Evolutionary conservation across 2,113 vertebrate genomes (phyloP), one percentile per base, ranked within the genome.

Genomic region (Ceratotherium simum): DNA sequence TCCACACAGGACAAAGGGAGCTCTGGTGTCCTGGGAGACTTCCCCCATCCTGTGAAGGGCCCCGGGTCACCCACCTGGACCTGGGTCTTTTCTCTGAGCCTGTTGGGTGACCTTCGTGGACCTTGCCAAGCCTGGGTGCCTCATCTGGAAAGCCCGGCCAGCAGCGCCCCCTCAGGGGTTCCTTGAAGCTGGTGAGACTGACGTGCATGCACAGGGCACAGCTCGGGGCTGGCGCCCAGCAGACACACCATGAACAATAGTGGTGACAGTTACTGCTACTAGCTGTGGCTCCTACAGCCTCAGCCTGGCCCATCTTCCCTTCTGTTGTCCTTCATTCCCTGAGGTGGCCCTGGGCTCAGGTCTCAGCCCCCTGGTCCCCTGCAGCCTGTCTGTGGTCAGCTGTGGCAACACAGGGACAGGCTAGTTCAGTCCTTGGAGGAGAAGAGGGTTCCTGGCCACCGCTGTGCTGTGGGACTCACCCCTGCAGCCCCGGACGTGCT

Each of bases 231-330:
- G 14, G 39, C 10, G 29, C 16, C 48, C 62, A 0, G 8, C 0
- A 9, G 46, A 6, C 2, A 6, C 0, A 0, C 62, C 8, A 0
- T 27, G 3, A 25, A 10, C 48, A 39, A 4, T 17, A 14, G 18
- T 0, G 36, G 5, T 3, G 17, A 1, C 36, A 1, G 25, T 18
- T 2, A 27, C 23, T 20, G 10, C 31, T 17, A 7, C 20, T 14
- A 33, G 51, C n/a, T 60, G 13, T 6, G 51, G 21, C 7, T 9
- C 33, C 90, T 82, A 9, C 0, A 1, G 6, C 36, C 54, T n/a
- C 6, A 0, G 21, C 39, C 25, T 7, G 10, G 14, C 16, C 21
- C 6, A 1, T 80, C 20, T n/a, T 21, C 23, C 84, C 33, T 56
- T 36, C 48, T 8, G 6, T 65, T 70, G 48, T 70, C 39, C 2